A percentile compares a stretch with the other conserved stretches of the same genome.
Evolutionary conservation across 2,888 invertebrate genomes (phyloP).

Genomic region (Alloscopus bannaensis): DNA sequence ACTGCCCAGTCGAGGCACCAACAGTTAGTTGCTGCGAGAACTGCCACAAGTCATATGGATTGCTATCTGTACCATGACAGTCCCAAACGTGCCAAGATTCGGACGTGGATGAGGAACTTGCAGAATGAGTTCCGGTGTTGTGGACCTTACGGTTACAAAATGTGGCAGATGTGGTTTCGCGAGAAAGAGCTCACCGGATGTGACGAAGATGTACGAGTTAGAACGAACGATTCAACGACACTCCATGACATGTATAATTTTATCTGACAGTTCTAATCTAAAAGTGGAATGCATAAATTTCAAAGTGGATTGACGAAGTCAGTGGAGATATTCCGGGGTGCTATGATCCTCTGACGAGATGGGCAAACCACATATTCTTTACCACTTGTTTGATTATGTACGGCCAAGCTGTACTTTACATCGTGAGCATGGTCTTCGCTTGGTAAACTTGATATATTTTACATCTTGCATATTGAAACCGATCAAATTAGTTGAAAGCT

Average conservation of each 20-base stretch:
- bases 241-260: too few species aligned
- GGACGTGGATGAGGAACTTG: constrained; percentile 40
- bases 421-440: constrained; percentile 29
- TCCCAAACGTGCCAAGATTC: constrained; percentile 1
- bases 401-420: constrained; percentile 5
- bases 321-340: constrained; percentile 14
- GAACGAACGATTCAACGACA: too few species aligned
- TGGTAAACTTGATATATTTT: not conserved
- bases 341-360: constrained; percentile 12
- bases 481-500: too few species aligned
- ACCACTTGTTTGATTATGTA: constrained; percentile 16
- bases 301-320: constrained; percentile 8
- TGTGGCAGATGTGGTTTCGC: constrained; percentile 28
- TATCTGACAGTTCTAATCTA: too few species aligned
- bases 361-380: constrained; percentile 7
- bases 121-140: constrained; percentile 47
- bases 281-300: too few species aligned
- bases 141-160: constrained; percentile 43
- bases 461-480: too few species aligned
- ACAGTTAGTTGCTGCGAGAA: not conserved
- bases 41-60: not conserved
- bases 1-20: not conserved
- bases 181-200: not conserved
- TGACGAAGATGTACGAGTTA: constrained; percentile 14
- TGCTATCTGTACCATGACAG: constrained; percentile 25